phyloP scores from a whole-genome alignment of 2,797 vertebrate genomes.

The Oreochromis mossambicus region DNA sequence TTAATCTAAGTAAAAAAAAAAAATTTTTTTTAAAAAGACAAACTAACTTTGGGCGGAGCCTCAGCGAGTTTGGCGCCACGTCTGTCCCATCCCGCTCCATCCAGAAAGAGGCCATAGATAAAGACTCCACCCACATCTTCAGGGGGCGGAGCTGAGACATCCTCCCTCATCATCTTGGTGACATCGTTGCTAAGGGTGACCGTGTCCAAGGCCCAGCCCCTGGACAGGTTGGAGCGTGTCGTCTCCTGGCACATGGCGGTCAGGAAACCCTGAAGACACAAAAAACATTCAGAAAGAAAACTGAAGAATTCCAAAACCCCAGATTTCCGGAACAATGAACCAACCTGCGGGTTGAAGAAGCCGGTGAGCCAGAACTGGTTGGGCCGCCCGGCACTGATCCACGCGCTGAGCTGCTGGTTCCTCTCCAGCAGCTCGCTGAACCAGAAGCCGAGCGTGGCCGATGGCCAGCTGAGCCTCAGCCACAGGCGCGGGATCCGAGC shows the following conservation, averaged over 20 bases:
- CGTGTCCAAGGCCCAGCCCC: slow-evolving; percentile 83
- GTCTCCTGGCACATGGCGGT: slow-evolving; percentile 86
- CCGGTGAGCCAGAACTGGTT: slow-evolving; percentile 86
- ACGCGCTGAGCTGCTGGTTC: slow-evolving; percentile 82
- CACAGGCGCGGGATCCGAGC: slow-evolving; percentile 80
- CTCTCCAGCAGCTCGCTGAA: slow-evolving; percentile 85
- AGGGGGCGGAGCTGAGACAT: slow-evolving; percentile 74
- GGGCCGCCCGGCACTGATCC: slow-evolving; percentile 77
- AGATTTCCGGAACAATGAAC: fast-evolving
- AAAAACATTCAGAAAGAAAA: background rate
- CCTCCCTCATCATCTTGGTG: slow-evolving; percentile 84
- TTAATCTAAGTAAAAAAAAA: background rate
- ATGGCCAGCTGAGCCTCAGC: slow-evolving; percentile 84
- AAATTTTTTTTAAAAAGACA: background rate
- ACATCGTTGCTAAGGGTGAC: slow-evolving; percentile 82
- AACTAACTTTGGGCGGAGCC: slow-evolving; percentile 71
- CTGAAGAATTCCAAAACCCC: background rate
- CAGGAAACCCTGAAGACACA: slow-evolving; percentile 75
- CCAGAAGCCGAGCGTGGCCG: slow-evolving; percentile 85
- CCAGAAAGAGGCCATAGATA: slow-evolving; percentile 80
- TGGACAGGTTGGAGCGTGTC: slow-evolving; percentile 75
- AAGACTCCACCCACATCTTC: slow-evolving; percentile 82
- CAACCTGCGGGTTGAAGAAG: slow-evolving; percentile 87
- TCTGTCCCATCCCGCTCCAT: slow-evolving; percentile 84
- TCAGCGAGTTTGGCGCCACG: slow-evolving; percentile 73